These are phyloP conservation scores for Danio aesculapii DNA, from an alignment of 2,797 vertebrate species.

Conservation along the genomic window DNA sequence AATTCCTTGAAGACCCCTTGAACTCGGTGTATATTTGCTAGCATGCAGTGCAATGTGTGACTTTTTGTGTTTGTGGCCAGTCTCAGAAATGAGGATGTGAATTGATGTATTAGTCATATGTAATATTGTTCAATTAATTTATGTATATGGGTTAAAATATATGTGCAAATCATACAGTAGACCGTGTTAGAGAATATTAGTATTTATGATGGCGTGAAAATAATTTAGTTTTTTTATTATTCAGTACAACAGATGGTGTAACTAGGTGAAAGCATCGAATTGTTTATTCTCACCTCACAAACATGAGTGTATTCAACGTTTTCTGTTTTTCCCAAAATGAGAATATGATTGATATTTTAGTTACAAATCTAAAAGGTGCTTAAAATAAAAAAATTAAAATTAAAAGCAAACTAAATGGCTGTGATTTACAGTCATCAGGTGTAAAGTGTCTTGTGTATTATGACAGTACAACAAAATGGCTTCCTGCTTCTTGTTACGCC, in stretches of 20 bases:
- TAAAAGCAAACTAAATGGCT: not conserved
- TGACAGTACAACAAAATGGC: conserved; percentile 35
- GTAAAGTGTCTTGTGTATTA: not conserved
- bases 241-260: not conserved
- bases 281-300: not conserved
- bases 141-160: not conserved
- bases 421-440: not conserved
- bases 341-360: not conserved
- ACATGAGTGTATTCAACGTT: not conserved
- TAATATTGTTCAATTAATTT: not conserved
- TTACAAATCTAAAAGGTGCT: not conserved
- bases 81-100: not conserved
- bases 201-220: not conserved
- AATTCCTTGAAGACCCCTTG: conserved; percentile 19
- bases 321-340: not conserved
- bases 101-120: not conserved
- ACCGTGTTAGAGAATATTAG: not conserved
- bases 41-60: not conserved
- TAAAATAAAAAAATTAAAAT: not conserved
- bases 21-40: not conserved
- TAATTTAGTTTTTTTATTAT: not conserved
- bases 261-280: not conserved
- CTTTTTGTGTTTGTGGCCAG: not conserved
- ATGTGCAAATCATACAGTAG: not conserved
- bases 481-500: conserved; percentile 4